Conservation (phyloP, 2,113 vertebrate species). For the Rhizomys pruinosus region DNA sequence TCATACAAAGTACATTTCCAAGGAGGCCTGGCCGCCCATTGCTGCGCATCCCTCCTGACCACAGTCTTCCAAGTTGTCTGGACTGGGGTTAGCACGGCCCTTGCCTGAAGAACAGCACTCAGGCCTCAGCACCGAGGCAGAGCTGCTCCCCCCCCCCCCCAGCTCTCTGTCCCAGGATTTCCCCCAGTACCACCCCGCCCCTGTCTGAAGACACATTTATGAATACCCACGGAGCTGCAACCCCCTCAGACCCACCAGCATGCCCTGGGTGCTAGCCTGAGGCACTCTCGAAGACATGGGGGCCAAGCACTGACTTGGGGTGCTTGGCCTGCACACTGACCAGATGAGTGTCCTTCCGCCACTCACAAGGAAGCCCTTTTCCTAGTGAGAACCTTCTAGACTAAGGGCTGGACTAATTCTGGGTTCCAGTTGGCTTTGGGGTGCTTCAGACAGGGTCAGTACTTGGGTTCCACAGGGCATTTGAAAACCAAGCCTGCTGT, state of each 20-base stretch:
- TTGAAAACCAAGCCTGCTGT: too few species aligned
- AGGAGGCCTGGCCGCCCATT: too few species aligned
- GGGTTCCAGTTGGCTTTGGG: too few species aligned
- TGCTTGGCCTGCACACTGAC: too few species aligned
- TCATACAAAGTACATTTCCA: background rate
- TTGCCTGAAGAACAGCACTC: background rate
- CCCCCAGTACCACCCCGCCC: background rate
- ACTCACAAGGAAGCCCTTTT: background rate
- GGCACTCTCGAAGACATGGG: background rate
- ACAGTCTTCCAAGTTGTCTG: background rate
- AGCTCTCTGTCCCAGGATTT: too few species aligned
- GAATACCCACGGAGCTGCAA: rapidly evolving
- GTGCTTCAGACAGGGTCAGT: too few species aligned
- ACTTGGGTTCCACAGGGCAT: too few species aligned
- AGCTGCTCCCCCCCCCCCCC: background rate
- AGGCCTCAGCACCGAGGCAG: background rate
- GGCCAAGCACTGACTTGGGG: too few species aligned
- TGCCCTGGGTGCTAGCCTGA: background rate
- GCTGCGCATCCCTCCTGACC: background rate
- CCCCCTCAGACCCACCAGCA: background rate
- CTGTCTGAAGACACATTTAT: background rate
- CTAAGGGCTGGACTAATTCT: too few species aligned
- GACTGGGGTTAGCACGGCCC: background rate
- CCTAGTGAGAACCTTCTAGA: background rate
- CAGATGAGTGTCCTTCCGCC: background rate